phyloP scores from a whole-genome alignment of 2,888 invertebrate genomes.

The Pyrgus malvae region DNA sequence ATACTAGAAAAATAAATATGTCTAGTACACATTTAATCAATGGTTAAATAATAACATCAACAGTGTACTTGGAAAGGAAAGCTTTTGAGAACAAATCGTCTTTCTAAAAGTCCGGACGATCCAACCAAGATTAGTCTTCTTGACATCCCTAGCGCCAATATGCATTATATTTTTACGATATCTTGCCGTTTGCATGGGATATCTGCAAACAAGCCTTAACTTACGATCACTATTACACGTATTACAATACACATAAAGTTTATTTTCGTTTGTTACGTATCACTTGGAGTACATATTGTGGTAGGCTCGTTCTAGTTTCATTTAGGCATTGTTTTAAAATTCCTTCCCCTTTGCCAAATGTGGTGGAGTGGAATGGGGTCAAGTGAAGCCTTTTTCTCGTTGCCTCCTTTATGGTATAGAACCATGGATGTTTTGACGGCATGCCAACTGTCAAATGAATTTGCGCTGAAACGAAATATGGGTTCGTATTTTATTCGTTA shows the following conservation, averaged over 20 bases:
- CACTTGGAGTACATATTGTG: slow-evolving; percentile 20
- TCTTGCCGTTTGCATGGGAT: slow-evolving; percentile 37
- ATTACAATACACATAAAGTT: slow-evolving; percentile 21
- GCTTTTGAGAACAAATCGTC: no score
- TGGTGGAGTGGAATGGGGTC: slow-evolving; percentile 49
- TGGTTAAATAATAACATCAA: no score
- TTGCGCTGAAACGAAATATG: slow-evolving; percentile 12
- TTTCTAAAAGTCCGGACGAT: background rate
- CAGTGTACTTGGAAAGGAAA: background rate
- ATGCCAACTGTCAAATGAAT: slow-evolving; percentile 25
- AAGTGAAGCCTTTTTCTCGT: slow-evolving; percentile 29
- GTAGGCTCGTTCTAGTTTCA: slow-evolving; percentile 40
- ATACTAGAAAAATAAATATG: no score
- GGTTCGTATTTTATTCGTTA: no score
- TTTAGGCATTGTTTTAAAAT: slow-evolving; percentile 60
- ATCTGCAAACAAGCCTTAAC: slow-evolving; percentile 19
- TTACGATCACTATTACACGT: slow-evolving; percentile 6
- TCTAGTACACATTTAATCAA: no score
- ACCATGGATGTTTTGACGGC: slow-evolving; percentile 23
- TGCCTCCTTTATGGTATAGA: slow-evolving; percentile 22
- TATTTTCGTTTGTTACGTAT: slow-evolving; percentile 9
- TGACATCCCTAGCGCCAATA: slow-evolving; percentile 30
- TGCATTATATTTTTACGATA: slow-evolving; percentile 44
- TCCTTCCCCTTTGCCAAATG: slow-evolving; percentile 58
- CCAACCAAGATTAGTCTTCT: background rate